Conservation (phyloP, 2,113 vertebrate genomes). For the Macquaria australasica region DNA sequence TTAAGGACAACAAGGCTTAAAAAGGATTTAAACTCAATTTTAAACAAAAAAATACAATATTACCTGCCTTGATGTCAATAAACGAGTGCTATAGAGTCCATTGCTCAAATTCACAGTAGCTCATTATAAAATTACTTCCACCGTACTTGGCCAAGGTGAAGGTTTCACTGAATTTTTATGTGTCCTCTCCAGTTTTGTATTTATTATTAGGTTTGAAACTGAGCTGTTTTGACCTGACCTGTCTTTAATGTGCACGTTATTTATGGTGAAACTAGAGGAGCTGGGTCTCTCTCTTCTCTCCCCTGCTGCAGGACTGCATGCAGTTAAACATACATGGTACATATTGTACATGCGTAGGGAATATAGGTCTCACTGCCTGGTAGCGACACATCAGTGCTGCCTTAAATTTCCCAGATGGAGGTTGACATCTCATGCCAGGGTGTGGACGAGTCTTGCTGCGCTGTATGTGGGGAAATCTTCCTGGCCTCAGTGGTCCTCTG, state of each 20-base stretch:
- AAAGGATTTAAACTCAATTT: not conserved
- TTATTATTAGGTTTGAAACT: not conserved
- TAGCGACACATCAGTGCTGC: constrained; percentile 24
- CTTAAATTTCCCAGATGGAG: constrained; percentile 48
- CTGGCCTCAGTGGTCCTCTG: constrained; percentile 58
- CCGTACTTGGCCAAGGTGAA: not conserved
- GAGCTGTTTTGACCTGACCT: not conserved
- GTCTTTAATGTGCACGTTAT: not conserved
- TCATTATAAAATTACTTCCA: not conserved
- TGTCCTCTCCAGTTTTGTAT: not conserved
- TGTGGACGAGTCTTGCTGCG: constrained; percentile 61
- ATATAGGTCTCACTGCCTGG: constrained; percentile 2
- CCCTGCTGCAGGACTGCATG: not conserved
- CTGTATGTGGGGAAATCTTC: constrained; percentile 60
- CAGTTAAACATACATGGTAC: constrained; percentile 24
- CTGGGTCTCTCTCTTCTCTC: constrained; percentile 1
- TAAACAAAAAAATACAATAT: not conserved
- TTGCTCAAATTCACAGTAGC: not conserved
- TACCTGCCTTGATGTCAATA: not conserved
- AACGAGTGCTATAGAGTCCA: not conserved
- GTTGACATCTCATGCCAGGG: constrained; percentile 16
- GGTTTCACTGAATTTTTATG: not conserved
- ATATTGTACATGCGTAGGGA: constrained; percentile 27
- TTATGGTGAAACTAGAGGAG: constrained; percentile 42
- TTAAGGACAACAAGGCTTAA: not conserved